phyloP scores from a whole-genome alignment of 2,888 invertebrate genomes.

The Noctua comes region DNA sequence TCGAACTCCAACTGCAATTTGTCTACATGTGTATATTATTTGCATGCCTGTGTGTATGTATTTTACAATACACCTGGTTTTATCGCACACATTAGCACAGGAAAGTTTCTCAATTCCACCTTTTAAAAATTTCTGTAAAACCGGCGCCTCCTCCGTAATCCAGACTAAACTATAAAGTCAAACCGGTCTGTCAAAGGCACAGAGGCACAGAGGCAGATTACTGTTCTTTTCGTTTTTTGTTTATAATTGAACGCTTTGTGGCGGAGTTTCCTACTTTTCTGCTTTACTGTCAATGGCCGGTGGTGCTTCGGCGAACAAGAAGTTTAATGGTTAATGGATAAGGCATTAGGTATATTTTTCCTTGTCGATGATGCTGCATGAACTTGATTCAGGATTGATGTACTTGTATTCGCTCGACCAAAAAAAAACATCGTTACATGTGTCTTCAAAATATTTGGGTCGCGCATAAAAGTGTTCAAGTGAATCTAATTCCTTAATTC shows the following conservation, averaged over 20 bases:
- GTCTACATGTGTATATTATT: no score
- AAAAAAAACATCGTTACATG: not conserved
- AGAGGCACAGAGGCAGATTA: conserved; percentile 80
- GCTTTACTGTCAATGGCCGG: conserved; percentile 77
- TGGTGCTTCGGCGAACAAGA: conserved; percentile 37
- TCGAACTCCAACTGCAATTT: not conserved
- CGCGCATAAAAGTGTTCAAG: not conserved
- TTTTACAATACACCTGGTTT: not conserved
- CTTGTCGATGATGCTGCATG: not conserved
- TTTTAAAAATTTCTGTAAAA: conserved; percentile 14
- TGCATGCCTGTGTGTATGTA: no score
- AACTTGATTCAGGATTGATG: not conserved
- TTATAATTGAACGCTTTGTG: conserved; percentile 85
- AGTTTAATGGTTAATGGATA: conserved; percentile 19
- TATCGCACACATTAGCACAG: not conserved
- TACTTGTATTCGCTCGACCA: not conserved
- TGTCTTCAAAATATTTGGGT: not conserved
- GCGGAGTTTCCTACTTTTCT: conserved; percentile 70
- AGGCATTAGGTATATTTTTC: conserved; percentile 6
- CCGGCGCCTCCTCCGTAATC: conserved; percentile 14
- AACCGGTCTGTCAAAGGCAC: conserved; percentile 73
- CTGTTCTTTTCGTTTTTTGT: conserved; percentile 81
- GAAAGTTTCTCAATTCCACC: no score
- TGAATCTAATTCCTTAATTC: not conserved
- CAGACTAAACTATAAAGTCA: conserved; percentile 72